Base-by-base conservation (phyloP, 1,140 invertebrate species). In the Lucilia sericata region DNA sequence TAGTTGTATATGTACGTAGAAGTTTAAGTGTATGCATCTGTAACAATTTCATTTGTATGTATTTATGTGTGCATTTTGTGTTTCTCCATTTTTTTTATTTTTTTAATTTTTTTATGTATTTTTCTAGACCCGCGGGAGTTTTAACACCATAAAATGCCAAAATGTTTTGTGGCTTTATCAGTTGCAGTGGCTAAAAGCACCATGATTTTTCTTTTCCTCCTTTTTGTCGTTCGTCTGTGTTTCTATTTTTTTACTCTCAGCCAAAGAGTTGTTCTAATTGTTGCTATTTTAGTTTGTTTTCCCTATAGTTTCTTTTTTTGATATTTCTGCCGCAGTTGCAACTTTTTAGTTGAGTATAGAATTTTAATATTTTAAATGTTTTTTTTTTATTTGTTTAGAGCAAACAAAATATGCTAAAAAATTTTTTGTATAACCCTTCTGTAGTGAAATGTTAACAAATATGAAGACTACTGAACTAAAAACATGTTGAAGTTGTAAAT, bases 121-220 rank as follows among this genome's bases (percentile, higher is more conserved):
- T 78, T 34, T 78, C 12, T 19, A 55, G 10, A 81, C 78, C 78
- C 78, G 47, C 49, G 42, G 78, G 78, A 55, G 49, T 51, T 81
- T 81, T 81, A 81, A 81, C 78, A 51, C 78, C 78, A 81, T 81
- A 81, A 81, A 76, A 81, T 51, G 42, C 42, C 49, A 55, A 49
- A 51, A 81, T 81, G 78, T 81, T 81, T 81, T 81, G 75, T 81
- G 78, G 78, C 49, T 81, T 81, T 81, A 81, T 81, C 78, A 81
- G 78, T 81, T 81, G 47, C 42, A 51, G 12, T 21, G 19, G 5
- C 65, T 60, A n/a, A 21, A 21, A 70, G 17, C 21, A 2, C n/a
- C n/a, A 25, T 21, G 60, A 19, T 21, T 10, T 30, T 25, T 70
- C 65, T 21, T 12, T 55, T 55, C 17, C 17, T 55, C 0, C 51